A percentile compares a stretch with the other conserved stretches of the same genome.
Evolutionary conservation across 2,113 vertebrate species (phyloP).

Genomic region (Plecotus auritus): DNA sequence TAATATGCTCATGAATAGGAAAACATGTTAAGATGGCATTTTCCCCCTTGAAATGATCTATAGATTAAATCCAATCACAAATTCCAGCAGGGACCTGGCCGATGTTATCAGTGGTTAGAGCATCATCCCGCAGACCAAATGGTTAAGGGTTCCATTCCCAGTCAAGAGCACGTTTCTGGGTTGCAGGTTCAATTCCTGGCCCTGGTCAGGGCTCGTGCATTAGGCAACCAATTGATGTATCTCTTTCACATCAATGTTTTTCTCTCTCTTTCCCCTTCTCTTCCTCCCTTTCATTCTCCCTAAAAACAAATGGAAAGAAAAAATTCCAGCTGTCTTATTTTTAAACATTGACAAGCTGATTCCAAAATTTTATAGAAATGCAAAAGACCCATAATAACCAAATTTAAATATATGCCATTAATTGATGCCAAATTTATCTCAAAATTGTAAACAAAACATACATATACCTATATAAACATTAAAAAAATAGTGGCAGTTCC

Average conservation of each 20-base stretch:
- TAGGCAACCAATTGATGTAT: no score
- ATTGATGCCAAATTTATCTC: background rate
- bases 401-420: background rate
- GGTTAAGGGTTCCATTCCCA: no score
- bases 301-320: no score
- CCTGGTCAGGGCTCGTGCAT: no score
- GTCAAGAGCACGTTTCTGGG: no score
- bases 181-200: no score
- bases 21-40: background rate
- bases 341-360: background rate
- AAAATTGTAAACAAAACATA: background rate
- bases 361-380: background rate
- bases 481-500: background rate
- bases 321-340: background rate
- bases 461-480: background rate
- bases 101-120: no score
- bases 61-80: background rate
- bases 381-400: no score
- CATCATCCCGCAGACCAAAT: no score
- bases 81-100: background rate
- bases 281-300: no score
- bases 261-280: no score
- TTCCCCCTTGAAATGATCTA: background rate
- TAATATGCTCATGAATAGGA: background rate
- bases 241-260: no score